phyloP scores from a whole-genome alignment of 1,140 invertebrate genomes.

The Temnothorax curvispinosus region DNA sequence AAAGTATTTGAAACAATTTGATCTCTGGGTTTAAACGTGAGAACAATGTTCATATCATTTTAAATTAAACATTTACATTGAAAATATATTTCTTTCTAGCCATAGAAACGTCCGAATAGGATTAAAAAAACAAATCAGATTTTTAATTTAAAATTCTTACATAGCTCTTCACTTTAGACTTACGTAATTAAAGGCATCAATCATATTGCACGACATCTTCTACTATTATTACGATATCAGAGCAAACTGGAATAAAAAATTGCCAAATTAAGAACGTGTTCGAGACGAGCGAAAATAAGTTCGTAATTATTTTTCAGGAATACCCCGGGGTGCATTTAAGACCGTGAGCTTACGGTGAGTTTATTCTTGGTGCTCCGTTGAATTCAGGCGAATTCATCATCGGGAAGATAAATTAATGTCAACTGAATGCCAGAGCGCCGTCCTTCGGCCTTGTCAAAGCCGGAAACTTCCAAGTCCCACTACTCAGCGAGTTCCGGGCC shows the following conservation, averaged over 20 bases:
- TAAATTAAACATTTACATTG: neutral
- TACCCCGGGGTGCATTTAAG: neutral
- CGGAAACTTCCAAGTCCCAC: conserved; percentile 65
- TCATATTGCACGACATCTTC: neutral
- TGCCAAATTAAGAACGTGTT: neutral
- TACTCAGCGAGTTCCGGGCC: conserved; percentile 63
- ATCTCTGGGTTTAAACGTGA: neutral
- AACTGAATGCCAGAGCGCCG: conserved; percentile 23
- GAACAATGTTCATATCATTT: neutral
- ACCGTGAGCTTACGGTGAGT: conserved; percentile 21
- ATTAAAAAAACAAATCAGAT: neutral
- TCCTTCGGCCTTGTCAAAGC: conserved; percentile 68
- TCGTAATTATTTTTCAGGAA: conserved; percentile 62
- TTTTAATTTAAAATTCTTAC: neutral
- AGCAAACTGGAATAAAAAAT: conserved; percentile 6
- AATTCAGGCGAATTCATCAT: conserved; percentile 67
- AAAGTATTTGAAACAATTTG: neutral
- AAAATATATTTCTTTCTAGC: neutral
- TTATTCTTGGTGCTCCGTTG: conserved; percentile 30
- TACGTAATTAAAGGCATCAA: neutral
- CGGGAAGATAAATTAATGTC: conserved; percentile 72
- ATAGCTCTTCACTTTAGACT: neutral
- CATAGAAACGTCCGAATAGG: neutral
- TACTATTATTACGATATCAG: conserved; percentile 6
- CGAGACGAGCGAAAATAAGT: neutral